Evolutionary conservation across 2,888 invertebrate genomes (phyloP).

Genomic region (Schizotus pectinicornis): DNA sequence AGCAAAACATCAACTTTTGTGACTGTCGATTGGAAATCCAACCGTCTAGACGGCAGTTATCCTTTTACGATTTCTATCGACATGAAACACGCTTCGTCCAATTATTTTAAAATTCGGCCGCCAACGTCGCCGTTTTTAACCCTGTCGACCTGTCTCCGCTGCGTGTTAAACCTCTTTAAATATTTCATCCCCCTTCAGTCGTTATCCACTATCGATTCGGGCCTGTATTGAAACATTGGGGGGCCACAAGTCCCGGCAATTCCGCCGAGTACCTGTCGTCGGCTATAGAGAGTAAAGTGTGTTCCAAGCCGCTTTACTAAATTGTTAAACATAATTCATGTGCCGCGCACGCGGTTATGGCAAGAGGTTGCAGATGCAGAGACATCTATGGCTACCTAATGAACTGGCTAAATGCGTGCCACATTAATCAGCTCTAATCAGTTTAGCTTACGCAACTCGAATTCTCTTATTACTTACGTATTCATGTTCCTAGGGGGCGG

Average conservation of each 20-base stretch:
- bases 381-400: constrained; percentile 43
- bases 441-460: constrained; percentile 36
- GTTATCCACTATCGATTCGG: constrained; percentile 15
- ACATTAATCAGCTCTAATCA: constrained; percentile 44
- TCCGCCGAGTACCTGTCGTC: constrained; percentile 13
- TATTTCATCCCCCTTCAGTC: constrained; percentile 16
- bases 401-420: constrained; percentile 42
- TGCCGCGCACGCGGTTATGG: constrained; percentile 37
- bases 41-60: too few relatives aligned
- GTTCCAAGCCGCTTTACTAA: constrained; percentile 23
- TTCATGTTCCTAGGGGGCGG: constrained; percentile 22
- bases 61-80: too few relatives aligned
- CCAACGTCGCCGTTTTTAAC: constrained; percentile 1
- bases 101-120: too few relatives aligned
- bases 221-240: not conserved
- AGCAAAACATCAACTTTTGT: too few relatives aligned
- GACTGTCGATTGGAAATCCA: too few relatives aligned
- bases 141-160: constrained; percentile 1
- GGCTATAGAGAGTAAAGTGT: constrained; percentile 7
- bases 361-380: constrained; percentile 28
- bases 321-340: constrained; percentile 42
- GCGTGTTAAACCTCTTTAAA: constrained; percentile 14
- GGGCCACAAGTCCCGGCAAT: constrained; percentile 6
- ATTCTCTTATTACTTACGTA: constrained; percentile 36
- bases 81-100: too few relatives aligned